Conservation (phyloP, 2,113 vertebrate species). For the Megaceryle torquata region DNA sequence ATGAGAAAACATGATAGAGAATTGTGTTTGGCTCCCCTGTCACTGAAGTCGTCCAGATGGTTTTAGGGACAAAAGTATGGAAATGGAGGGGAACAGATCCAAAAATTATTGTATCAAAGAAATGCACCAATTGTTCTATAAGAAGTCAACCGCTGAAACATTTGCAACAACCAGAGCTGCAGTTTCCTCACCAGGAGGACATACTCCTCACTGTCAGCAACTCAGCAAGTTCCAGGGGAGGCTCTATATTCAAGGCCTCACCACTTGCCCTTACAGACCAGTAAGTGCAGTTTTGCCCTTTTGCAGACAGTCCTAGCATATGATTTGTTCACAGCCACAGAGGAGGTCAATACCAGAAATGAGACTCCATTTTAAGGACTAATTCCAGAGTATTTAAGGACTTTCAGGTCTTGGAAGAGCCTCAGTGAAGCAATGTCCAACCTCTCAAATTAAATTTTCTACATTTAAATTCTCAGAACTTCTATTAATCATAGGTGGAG, state of each 20-base stretch:
- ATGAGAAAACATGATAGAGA: background rate
- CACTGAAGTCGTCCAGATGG: background rate
- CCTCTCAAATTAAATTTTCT: background rate
- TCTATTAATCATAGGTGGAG: background rate
- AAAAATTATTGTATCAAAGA: background rate
- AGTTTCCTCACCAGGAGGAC: background rate
- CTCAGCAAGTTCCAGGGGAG: background rate
- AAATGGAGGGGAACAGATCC: background rate
- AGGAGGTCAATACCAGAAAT: background rate
- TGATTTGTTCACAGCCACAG: background rate
- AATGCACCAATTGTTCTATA: background rate
- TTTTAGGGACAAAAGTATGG: background rate
- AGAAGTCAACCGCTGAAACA: background rate
- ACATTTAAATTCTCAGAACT: background rate
- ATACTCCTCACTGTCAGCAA: background rate
- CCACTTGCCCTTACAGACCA: background rate
- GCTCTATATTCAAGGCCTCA: background rate
- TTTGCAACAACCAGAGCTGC: background rate
- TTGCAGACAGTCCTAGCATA: background rate
- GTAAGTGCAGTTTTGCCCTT: background rate
- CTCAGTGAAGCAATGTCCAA: background rate
- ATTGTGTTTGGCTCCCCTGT: background rate
- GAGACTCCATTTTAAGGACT: background rate
- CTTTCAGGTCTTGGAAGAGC: background rate
- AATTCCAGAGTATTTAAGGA: background rate